These are phyloP conservation scores for Corvus cornix DNA, from an alignment of 2,113 vertebrate genomes.

Conservation along the genomic window DNA sequence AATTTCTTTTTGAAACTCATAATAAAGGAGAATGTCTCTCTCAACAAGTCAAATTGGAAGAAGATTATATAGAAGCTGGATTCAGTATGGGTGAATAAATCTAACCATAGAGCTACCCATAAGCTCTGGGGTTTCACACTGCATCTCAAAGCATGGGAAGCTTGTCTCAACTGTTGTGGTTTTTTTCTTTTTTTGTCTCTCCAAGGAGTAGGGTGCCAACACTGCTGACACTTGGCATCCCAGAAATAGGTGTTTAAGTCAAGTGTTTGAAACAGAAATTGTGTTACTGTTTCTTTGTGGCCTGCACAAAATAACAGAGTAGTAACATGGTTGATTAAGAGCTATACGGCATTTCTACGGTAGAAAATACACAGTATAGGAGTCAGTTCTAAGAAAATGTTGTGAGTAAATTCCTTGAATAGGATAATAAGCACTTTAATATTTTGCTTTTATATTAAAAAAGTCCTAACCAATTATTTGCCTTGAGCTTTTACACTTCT, in stretches of 20 bases:
- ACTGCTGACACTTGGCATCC: neutral
- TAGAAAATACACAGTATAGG: neutral
- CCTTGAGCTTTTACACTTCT: neutral
- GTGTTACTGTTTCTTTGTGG: neutral
- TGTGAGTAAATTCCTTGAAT: neutral
- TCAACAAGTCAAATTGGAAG: neutral
- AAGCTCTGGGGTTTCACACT: neutral
- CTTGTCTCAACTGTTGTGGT: neutral
- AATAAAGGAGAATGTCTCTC: neutral
- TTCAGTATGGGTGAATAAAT: neutral
- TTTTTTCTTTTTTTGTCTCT: neutral
- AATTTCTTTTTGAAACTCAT: neutral
- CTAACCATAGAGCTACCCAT: neutral
- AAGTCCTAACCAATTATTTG: neutral
- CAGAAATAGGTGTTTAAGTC: slow-evolving; percentile 36
- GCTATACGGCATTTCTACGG: neutral
- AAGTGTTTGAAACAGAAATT: slow-evolving; percentile 24
- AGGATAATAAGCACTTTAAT: neutral
- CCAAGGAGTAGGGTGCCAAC: neutral
- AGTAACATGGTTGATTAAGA: neutral
- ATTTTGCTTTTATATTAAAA: neutral
- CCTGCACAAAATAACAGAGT: neutral
- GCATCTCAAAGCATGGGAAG: neutral
- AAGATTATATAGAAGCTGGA: neutral
- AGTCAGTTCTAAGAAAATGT: neutral